phyloP scores from a whole-genome alignment of 2,113 vertebrate species.

The Centropristis striata region DNA sequence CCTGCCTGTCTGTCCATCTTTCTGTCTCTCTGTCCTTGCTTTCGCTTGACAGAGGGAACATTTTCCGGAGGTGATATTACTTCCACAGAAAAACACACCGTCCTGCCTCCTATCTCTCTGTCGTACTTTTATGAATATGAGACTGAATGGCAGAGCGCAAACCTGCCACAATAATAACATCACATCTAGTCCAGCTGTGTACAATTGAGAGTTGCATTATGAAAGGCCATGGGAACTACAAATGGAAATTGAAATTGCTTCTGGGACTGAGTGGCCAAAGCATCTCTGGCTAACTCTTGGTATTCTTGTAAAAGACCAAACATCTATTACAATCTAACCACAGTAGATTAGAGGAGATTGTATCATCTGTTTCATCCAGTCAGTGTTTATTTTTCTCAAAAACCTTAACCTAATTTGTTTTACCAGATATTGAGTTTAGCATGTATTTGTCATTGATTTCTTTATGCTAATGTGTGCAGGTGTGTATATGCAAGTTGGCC shows the following conservation, averaged over 20 bases:
- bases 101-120: slow-evolving; percentile 28
- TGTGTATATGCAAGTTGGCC: neutral
- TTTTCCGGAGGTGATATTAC: slow-evolving; percentile 51
- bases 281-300: neutral
- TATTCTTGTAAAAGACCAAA: slow-evolving; percentile 4
- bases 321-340: neutral
- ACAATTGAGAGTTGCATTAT: slow-evolving; percentile 28
- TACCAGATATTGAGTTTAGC: neutral
- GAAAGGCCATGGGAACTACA: slow-evolving; percentile 14
- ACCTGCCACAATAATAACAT: slow-evolving; percentile 48
- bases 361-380: neutral
- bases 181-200: slow-evolving; percentile 16
- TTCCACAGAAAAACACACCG: slow-evolving; percentile 36
- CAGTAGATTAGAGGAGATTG: neutral
- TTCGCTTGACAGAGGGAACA: slow-evolving; percentile 21
- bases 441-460: neutral
- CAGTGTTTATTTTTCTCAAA: neutral
- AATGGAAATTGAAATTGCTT: slow-evolving; percentile 64
- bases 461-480: neutral
- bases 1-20: neutral
- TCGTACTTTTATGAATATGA: slow-evolving; percentile 47
- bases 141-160: slow-evolving; percentile 18
- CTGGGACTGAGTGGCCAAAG: slow-evolving; percentile 23
- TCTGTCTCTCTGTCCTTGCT: slow-evolving; percentile 1
- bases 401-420: neutral